phyloP scores from a whole-genome alignment of 2,797 vertebrate species.

The Tokudaia muenninki region DNA sequence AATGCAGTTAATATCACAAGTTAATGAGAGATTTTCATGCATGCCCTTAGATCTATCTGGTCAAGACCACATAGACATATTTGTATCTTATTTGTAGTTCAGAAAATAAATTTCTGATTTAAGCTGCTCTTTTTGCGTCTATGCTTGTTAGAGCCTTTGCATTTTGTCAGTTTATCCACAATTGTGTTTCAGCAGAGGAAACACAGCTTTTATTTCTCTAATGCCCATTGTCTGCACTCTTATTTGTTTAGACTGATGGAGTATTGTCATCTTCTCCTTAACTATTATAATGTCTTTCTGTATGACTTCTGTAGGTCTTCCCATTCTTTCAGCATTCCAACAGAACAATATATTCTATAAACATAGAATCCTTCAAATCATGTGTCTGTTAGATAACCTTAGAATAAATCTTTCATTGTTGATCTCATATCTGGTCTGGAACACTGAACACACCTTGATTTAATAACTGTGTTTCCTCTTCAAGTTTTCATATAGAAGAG shows the following conservation, averaged over 20 bases:
- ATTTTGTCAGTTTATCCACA: too few relatives aligned
- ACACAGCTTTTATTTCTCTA: too few relatives aligned
- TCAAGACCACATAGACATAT: neutral
- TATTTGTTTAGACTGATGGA: too few relatives aligned
- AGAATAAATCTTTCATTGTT: neutral
- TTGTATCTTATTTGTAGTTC: neutral
- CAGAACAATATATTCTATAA: neutral
- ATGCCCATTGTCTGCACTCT: too few relatives aligned
- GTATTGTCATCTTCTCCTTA: too few relatives aligned
- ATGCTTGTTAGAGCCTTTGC: too few relatives aligned
- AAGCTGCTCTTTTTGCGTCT: too few relatives aligned
- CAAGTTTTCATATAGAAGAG: neutral
- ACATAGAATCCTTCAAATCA: neutral
- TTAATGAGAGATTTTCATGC: neutral
- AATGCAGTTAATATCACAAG: neutral
- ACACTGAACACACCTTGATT: neutral
- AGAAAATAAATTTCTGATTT: neutral
- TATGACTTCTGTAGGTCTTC: too few relatives aligned
- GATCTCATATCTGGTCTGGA: neutral
- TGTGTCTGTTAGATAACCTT: neutral
- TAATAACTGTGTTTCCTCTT: neutral
- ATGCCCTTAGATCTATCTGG: neutral
- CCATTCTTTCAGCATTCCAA: too few relatives aligned
- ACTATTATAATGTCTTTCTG: too few relatives aligned
- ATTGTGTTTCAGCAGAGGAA: too few relatives aligned